These are phyloP conservation scores for Piezodorus guildinii DNA, from an alignment of 1,140 invertebrate species.

Conservation along the genomic window DNA sequence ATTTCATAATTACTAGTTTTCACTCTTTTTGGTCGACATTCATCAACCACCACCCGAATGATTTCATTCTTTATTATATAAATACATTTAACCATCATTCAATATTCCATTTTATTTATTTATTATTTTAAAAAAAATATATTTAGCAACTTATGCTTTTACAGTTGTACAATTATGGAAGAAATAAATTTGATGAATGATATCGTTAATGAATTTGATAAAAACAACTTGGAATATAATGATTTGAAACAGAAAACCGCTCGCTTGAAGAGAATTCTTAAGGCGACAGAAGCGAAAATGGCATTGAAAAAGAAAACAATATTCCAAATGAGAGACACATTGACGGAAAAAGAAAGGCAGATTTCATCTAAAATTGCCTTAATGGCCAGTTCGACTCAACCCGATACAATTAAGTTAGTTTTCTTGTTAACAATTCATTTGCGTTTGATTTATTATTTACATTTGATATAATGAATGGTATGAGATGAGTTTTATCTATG, in stretches of 20 bases:
- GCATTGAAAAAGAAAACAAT: conserved; percentile 5
- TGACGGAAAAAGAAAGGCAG: conserved; percentile 15
- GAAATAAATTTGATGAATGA: conserved; percentile 14
- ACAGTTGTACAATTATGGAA: conserved; percentile 13
- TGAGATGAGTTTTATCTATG: too few relatives aligned
- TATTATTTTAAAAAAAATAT: too few relatives aligned
- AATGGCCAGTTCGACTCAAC: background rate
- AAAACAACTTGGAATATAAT: background rate
- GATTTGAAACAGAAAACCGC: conserved; percentile 3
- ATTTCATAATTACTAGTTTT: too few relatives aligned
- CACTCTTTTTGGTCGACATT: too few relatives aligned
- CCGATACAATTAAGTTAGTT: conserved; percentile 17
- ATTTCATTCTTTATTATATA: too few relatives aligned
- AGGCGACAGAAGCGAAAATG: conserved; percentile 13
- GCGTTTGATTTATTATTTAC: background rate
- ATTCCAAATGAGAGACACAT: conserved; percentile 9
- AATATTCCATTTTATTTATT: too few relatives aligned
- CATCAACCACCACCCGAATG: too few relatives aligned
- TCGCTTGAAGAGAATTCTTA: background rate
- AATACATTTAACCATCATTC: too few relatives aligned
- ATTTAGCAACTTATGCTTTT: too few relatives aligned
- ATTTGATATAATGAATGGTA: too few relatives aligned
- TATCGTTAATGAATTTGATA: conserved; percentile 12
- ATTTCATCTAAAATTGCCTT: conserved; percentile 13
- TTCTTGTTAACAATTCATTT: background rate